Evolutionary conservation across 2,113 vertebrate genomes (phyloP), one percentile per base, ranked within the genome.

Genomic region (Sinocyclocheilus grahami): DNA sequence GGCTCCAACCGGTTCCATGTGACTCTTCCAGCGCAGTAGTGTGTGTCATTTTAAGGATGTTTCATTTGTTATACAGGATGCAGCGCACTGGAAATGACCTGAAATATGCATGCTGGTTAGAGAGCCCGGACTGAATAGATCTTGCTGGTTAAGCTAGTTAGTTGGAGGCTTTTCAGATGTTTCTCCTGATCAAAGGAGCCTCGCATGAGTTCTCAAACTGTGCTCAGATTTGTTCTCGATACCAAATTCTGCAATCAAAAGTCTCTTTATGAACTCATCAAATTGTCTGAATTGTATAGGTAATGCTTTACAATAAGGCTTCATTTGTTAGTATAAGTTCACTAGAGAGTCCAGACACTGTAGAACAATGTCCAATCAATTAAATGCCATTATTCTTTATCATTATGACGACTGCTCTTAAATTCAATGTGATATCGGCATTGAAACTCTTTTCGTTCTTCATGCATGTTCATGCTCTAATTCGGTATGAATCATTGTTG

Each of bases 1-100:
- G 83, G 12, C 18, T 72, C 39, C 5, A 27, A 12, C 48, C 60
- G 46, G 58, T 27, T 39, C 6, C 63, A 42, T 24, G 37, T 81
- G 58, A 65, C 37, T 80, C 53, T 60, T 13, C 77, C 5, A 39
- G 10, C 8, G 1, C 53, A 14, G 37, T 24, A 24, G 33, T 42
- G 7, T 58, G 51, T 79, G 53, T 79, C 53, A 60, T 79, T 58
- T 22, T 12, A 22, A 79, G 58, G 58, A 80, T 80, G 58, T 80
- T 79, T 42, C 2, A 9, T 5, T 30, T 39, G 12, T 37, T 3
- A 39, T 42, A 22, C 20, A 3, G 11, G 20, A 39, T 1, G 20
- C 30, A 62, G 11, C 30, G 12, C 42, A 24, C 20, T 62, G 78
- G 33, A 62, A 79, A 62, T 60, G 5, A 63, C 12, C 22, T 13